These are phyloP conservation scores for Hemiscyllium ocellatum DNA, from an alignment of 2,113 vertebrate genomes.

Conservation along the genomic window DNA sequence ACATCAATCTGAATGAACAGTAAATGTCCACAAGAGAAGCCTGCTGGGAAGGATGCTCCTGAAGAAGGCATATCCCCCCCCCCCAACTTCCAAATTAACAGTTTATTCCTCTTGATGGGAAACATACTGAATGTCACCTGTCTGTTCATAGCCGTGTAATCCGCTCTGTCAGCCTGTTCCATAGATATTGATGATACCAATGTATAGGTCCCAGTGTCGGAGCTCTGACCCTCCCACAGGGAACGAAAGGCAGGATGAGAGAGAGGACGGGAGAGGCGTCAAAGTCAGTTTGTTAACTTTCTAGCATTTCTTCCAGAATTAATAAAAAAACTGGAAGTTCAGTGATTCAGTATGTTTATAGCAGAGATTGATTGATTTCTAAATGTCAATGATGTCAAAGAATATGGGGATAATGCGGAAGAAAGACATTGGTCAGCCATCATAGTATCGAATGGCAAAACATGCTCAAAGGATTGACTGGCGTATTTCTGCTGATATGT, in stretches of 20 bases:
- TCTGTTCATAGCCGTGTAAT: neutral
- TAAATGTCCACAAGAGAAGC: neutral
- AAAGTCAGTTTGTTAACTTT: neutral
- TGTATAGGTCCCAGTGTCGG: neutral
- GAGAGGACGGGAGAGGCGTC: no score
- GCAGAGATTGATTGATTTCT: no score
- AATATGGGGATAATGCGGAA: no score
- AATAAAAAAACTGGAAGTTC: neutral
- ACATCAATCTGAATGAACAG: neutral
- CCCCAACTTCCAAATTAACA: neutral
- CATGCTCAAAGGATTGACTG: no score
- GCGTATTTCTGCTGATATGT: no score
- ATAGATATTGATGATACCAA: neutral
- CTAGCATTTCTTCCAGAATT: neutral
- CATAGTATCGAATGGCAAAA: no score
- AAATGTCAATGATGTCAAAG: no score
- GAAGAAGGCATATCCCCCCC: neutral
- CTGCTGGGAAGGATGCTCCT: neutral
- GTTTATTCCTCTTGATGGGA: neutral
- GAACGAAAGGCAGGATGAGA: neutral
- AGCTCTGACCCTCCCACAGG: neutral
- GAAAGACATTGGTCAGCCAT: no score
- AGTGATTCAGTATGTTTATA: no score
- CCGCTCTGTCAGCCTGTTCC: neutral
- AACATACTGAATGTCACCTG: neutral